Evolutionary conservation across 2,888 invertebrate species (phyloP), one percentile per base, ranked within the genome.

Genomic region (Hydrotaea diabolus): DNA sequence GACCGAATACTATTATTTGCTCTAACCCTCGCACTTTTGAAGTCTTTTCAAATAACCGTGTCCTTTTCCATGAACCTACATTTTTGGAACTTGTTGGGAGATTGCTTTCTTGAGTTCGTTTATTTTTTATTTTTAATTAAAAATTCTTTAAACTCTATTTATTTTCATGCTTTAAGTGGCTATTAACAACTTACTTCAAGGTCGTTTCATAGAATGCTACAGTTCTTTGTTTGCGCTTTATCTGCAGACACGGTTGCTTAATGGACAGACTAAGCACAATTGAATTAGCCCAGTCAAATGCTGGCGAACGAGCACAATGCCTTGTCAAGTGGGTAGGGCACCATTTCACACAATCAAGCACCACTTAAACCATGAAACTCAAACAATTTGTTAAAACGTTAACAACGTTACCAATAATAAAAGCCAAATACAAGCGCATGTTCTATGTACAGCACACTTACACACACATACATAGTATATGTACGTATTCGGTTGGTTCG

Each of bases 221-320:
- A 69, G 69, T 69, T 69, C 69, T 69, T 69, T 69, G 69, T 69
- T 15, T 46, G 46, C 31, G 31, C 23, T 46, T 46, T 46, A 69
- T 69, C 69, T 43, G 46, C 46, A 15, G 43, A 23, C 69, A 46
- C 23, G 43, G 46, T 23, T 69, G n/a, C 23, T 69, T 69, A 69
- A 46, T 69, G 69, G 43, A 23, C 66, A 17, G 36, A 66, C 43
- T 39, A 36, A 26, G 19, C n/a, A 19, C 13, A 39, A 64, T 64
- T 39, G 66, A 66, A 66, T 69, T 69, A 46, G 69, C 69, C 69
- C 46, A 46, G 23, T 43, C 15, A 21, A 69, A n/a, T 69, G 39
- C 17, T 39, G n/a, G 13, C 43, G 8, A 26, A 26, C 59, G 15
- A 31, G 21, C 39, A 31, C 17, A 4, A 7, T 62, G 31, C 11